phyloP scores from a whole-genome alignment of 64 coral and sea anemone species.

The Stichodactyla helianthus region DNA sequence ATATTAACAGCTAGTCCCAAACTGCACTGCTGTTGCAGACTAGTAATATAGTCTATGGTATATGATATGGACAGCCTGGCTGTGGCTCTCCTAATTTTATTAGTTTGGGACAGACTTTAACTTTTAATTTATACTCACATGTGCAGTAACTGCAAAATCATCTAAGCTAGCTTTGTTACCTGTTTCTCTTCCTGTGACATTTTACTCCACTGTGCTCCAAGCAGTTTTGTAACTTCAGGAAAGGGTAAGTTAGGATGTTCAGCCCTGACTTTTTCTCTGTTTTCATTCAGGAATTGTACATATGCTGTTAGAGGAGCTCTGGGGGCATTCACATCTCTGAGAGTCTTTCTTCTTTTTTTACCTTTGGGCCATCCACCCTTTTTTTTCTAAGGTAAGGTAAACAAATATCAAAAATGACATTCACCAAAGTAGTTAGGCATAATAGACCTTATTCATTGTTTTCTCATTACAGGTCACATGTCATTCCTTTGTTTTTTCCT shows the following conservation, averaged over 20 bases:
- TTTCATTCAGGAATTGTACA: constrained; percentile 77
- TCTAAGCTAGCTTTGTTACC: constrained; percentile 7
- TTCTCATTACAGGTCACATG: too few species aligned
- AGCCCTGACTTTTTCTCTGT: constrained; percentile 67
- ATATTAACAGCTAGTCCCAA: too few species aligned
- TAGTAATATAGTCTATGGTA: too few species aligned
- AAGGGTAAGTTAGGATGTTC: constrained; percentile 63
- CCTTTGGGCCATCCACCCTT: constrained; percentile 94
- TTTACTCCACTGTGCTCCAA: constrained; percentile 87
- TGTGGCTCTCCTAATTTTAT: too few species aligned
- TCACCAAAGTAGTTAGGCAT: too few species aligned
- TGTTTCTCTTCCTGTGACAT: constrained; percentile 67
- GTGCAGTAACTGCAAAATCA: too few species aligned
- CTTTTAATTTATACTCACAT: too few species aligned
- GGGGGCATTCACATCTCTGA: constrained; percentile 75
- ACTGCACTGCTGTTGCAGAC: too few species aligned
- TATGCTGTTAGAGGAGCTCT: constrained; percentile 82
- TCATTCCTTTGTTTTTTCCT: too few species aligned
- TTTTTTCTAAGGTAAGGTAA: constrained; percentile 52
- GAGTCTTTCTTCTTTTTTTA: constrained; percentile 74
- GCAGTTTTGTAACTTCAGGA: constrained; percentile 76
- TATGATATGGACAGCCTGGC: too few species aligned
- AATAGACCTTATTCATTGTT: not conserved
- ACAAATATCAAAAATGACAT: too few species aligned
- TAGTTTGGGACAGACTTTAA: too few species aligned